Evolutionary conservation across 2,888 invertebrate genomes (phyloP), one percentile per base, ranked within the genome.

Genomic region (Zaprionus bogoriensis): DNA sequence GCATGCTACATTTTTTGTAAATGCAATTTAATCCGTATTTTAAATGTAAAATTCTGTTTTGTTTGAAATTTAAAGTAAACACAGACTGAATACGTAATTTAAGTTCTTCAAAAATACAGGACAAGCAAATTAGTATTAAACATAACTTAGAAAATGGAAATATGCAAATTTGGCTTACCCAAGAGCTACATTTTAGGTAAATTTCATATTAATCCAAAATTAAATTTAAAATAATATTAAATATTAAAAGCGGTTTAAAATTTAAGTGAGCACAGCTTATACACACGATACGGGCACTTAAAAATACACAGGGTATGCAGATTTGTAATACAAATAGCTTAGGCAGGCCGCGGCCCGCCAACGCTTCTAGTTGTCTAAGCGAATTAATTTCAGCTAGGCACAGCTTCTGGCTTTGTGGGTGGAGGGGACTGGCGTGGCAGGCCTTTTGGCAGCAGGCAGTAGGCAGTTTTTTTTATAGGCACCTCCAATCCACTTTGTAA

Each of bases 401-500:
- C n/a, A 36, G 41, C 14, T 12, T n/a, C 23, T n/a, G 42, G 45
- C 51, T 46, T 23, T 6, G 52, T 52, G 42, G 51, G 27, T 22
- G 55, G 27, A 12, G 12, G 19, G n/a, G 12, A 6, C 27, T 2
- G 45, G 20, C 10, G 19, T 9, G 25, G 20, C 20, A n/a, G 30
- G 28, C 7, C 28, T 3, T n/a, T n/a, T 7, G 45, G 20, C 7
- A n/a, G 46, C 30, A 0, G 14, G 28, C 28, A 10, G 27, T 27
- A 5, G 20, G 39, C 22, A 20, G 20, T 19, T 20, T 10, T 19
- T 30, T 74, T 80, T 66, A 83, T 74, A 41, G 67, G 57, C 68
- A 55, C 53, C 67, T 64, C 47, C 80, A 87, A 87, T 84, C 74
- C 71, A 83, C 84, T 87, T 81, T 87, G 74, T 80, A 66, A 84